Percentiles rank a stretch among this genome's conserved stretches.
These are phyloP conservation scores for Myotis davidii DNA, from an alignment of 2,113 vertebrate species.

Conservation along the genomic window DNA sequence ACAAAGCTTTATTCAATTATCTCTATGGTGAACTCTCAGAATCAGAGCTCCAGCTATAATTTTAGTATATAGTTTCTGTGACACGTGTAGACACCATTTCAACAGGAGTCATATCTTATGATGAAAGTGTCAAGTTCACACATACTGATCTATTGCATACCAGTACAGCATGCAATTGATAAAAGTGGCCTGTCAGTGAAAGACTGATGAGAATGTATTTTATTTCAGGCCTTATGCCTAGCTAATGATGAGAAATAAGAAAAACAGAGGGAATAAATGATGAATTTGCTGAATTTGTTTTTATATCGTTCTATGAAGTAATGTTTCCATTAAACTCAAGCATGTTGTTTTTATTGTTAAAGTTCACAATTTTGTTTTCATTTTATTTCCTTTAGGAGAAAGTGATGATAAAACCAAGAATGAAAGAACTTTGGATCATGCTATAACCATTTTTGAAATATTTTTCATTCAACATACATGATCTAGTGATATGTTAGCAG, in stretches of 20 bases:
- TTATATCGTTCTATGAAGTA: not conserved
- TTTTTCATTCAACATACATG: not conserved
- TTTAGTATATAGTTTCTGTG: conserved; percentile 41
- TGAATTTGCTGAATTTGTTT: not conserved
- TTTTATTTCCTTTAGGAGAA: not conserved
- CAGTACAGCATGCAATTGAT: conserved; percentile 19
- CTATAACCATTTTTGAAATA: not conserved
- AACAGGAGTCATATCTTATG: conserved; percentile 4
- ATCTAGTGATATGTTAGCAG: not conserved
- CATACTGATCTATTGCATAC: conserved; percentile 7
- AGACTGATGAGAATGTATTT: conserved; percentile 56
- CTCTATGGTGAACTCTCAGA: not conserved
- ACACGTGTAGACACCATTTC: conserved; percentile 5
- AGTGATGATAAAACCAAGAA: not conserved
- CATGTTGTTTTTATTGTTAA: not conserved
- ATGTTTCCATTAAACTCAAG: conserved; percentile 46
- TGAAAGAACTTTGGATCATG: not conserved
- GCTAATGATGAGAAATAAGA: conserved; percentile 58
- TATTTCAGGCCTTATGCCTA: conserved; percentile 38
- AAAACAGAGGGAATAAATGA: conserved; percentile 25
- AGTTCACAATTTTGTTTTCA: not conserved
- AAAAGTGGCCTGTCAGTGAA: conserved; percentile 62
- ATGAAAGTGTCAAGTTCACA: conserved; percentile 57
- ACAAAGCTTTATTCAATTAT: conserved; percentile 55
- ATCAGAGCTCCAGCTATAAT: not conserved